Percentiles rank a stretch among this genome's conserved stretches.
phyloP scores from a whole-genome alignment of 1,140 invertebrate species.

The Geopemphigus sp. region DNA sequence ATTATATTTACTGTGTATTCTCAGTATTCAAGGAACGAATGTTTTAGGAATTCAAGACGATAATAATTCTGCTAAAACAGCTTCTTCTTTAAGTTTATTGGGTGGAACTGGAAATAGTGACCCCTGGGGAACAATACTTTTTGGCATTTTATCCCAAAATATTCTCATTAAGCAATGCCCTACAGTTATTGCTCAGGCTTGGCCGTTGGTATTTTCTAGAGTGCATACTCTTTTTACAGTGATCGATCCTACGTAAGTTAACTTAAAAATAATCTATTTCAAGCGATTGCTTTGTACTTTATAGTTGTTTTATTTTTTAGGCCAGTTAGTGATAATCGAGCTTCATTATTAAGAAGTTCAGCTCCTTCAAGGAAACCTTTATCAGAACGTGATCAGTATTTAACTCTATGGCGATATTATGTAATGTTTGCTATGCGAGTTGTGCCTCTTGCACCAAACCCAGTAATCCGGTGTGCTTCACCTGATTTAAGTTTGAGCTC shows the following conservation, averaged over 20 bases:
- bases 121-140: constrained; percentile 58
- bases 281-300: not conserved
- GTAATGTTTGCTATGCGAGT: constrained; percentile 91
- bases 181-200: constrained; percentile 81
- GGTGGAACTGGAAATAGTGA: constrained; percentile 49
- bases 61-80: constrained; percentile 61
- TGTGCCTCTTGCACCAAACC: constrained; percentile 77
- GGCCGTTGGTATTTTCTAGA: constrained; percentile 91
- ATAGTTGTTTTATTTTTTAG: constrained; percentile 57
- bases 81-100: constrained; percentile 59
- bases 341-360: constrained; percentile 80
- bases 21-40: not conserved
- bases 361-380: constrained; percentile 78
- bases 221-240: constrained; percentile 86
- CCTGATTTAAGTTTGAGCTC: constrained; percentile 86
- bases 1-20: not conserved
- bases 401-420: constrained; percentile 95
- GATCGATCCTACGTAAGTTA: constrained; percentile 88
- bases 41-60: constrained; percentile 66
- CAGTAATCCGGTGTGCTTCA: constrained; percentile 83
- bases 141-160: constrained; percentile 77
- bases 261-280: not conserved
- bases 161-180: constrained; percentile 78
- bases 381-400: constrained; percentile 87
- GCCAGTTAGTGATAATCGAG: constrained; percentile 93